Evolutionary conservation across 2,888 invertebrate genomes (phyloP).

Genomic region (Smittia sp.): DNA sequence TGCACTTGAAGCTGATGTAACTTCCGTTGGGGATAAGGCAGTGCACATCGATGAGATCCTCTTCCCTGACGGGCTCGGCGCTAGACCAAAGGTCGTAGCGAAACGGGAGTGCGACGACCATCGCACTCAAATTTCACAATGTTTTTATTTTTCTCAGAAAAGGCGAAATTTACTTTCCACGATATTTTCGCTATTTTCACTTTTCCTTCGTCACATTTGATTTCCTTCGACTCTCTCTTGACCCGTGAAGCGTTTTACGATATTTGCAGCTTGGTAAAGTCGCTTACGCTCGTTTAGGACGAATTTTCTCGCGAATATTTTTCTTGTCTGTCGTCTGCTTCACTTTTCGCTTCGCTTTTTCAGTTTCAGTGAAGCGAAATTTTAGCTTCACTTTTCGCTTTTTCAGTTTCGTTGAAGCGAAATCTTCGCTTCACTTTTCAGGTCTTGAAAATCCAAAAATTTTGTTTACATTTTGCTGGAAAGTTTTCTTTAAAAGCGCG

Average conservation of each 20-base stretch:
- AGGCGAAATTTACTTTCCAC: neutral
- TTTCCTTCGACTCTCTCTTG: neutral
- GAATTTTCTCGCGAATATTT: no score
- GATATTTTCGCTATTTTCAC: neutral
- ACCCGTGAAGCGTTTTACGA: neutral
- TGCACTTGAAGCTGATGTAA: constrained; percentile 12
- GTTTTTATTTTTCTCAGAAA: constrained; percentile 32
- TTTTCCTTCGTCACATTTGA: neutral
- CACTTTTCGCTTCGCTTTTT: neutral
- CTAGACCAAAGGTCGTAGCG: constrained; percentile 35
- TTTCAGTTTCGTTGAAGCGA: no score
- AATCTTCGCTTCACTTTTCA: no score
- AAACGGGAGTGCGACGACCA: constrained; percentile 8
- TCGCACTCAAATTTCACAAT: neutral
- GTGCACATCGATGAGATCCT: constrained; percentile 27
- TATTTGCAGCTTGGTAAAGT: no score
- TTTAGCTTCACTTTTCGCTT: no score
- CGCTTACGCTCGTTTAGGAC: no score
- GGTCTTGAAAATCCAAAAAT: no score
- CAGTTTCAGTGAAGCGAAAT: no score
- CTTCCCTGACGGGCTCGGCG: neutral
- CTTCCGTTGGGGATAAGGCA: constrained; percentile 35
- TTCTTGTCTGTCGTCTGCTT: neutral
- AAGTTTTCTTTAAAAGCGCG: no score
- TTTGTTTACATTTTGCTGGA: no score